Base-by-base conservation (phyloP, 2,113 vertebrate species). In the Crotophaga sulcirostris region DNA sequence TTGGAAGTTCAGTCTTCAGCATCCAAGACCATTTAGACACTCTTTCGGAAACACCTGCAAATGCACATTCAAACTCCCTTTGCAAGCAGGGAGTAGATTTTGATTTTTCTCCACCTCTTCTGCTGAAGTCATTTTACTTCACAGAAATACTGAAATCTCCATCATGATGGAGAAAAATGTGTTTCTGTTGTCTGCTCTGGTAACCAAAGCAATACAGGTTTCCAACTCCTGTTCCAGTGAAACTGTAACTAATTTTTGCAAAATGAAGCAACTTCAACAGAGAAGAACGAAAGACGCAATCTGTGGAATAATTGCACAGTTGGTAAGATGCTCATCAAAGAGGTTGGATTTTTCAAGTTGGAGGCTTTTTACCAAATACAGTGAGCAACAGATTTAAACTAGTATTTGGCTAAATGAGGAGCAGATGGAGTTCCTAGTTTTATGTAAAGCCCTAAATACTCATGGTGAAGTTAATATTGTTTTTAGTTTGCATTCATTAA, bases 101-200 rank as follows among this genome's bases (percentile, higher is more conserved):
- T 28, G 9, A 23, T 44, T 94, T 81, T 91, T 72, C 73, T 87
- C 73, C 38, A 56, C 52, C 42, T 92, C 64, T 84, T 64, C 86
- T 91, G 87, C 13, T 94, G 89, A 94, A 96, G 69, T 72, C 2
- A 84, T 94, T 94, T 84, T 59, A 72, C 34, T 78, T 75, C 67
- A 77, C 1, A 91, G 55, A 89, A 94, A 91, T 59, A 75, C 60
- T 54, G 58, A 87, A 89, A 68, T 29, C 75, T 73, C 63, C 68
- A 88, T 47, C 36, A 49, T 0, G 1, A 84, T 12, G 7, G 38
- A 87, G 60, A 91, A 82, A 88, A 94, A 49, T 7, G 23, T 2
- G 1, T 90, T 93, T 55, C 60, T 87, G 11, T 11, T 83, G 63
- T 80, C 44, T 82, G 74, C 16, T 82, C 62, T 90, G 51, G 68